These are phyloP conservation scores for Aquatica leii DNA, from an alignment of 2,888 invertebrate genomes.

Conservation along the genomic window DNA sequence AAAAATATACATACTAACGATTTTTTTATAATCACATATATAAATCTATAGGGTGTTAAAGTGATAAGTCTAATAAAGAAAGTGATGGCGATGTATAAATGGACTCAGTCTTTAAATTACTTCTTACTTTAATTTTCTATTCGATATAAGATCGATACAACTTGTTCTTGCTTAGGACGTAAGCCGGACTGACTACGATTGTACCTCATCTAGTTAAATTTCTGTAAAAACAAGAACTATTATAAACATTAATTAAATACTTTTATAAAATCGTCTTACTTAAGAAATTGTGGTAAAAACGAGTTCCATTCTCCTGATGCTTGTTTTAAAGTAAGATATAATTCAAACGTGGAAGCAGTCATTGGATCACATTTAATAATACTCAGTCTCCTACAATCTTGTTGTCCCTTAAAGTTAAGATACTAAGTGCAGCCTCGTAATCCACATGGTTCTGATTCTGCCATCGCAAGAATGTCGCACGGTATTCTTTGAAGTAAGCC, in stretches of 20 bases:
- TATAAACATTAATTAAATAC: conserved; percentile 11
- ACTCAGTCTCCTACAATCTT: conserved; percentile 73
- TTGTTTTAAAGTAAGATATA: conserved; percentile 86
- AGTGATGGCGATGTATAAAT: conserved; percentile 33
- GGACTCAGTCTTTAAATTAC: conserved; percentile 32
- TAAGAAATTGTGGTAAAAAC: conserved; percentile 87
- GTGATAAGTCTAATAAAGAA: conserved; percentile 28
- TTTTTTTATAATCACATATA: conserved; percentile 24
- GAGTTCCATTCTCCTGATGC: conserved; percentile 86
- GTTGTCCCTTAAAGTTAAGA: conserved; percentile 80
- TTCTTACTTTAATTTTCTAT: conserved; percentile 39
- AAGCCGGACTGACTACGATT: conserved; percentile 88
- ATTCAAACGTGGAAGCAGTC: conserved; percentile 88
- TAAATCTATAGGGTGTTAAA: conserved; percentile 24
- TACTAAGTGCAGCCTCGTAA: conserved; percentile 86
- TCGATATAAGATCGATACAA: conserved; percentile 77
- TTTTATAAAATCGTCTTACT: conserved; percentile 75
- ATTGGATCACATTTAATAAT: conserved; percentile 85
- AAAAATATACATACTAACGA: conserved; percentile 34
- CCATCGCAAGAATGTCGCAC: conserved; percentile 80
- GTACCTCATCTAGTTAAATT: conserved; percentile 87
- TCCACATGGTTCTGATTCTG: conserved; percentile 91
- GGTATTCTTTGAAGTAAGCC: conserved; percentile 83
- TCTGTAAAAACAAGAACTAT: conserved; percentile 64
- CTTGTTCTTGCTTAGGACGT: conserved; percentile 90